phyloP scores from a whole-genome alignment of 2,797 vertebrate species.

The Cottoperca gobio region DNA sequence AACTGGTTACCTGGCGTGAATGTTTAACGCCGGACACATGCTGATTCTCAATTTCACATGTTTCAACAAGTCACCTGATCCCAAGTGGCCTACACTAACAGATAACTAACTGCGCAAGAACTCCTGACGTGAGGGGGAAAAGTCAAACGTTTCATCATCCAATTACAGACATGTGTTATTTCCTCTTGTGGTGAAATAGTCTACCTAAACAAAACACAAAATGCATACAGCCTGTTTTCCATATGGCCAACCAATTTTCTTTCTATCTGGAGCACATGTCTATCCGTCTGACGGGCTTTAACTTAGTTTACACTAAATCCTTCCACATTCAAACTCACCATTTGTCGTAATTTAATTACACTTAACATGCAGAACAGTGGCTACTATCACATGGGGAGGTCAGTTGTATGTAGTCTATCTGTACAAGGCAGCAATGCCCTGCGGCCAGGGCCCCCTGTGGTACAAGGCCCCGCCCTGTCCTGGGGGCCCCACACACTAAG shows the following conservation, averaged over 20 bases:
- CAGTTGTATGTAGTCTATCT: neutral
- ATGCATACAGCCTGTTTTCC: neutral
- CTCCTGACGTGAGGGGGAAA: slow-evolving; percentile 12
- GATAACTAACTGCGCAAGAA: slow-evolving; percentile 38
- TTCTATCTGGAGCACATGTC: neutral
- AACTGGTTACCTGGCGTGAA: slow-evolving; percentile 32
- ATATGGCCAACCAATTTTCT: neutral
- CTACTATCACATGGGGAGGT: neutral
- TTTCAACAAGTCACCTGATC: slow-evolving; percentile 72
- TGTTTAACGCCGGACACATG: slow-evolving; percentile 49
- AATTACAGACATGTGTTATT: neutral
- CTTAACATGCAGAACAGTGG: neutral
- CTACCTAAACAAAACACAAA: neutral
- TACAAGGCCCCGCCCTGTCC: neutral
- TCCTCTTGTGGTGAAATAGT: neutral
- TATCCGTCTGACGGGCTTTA: neutral
- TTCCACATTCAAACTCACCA: neutral
- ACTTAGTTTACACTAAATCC: neutral
- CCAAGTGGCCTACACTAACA: neutral
- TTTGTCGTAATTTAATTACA: neutral
- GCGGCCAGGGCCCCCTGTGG: neutral
- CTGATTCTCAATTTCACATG: slow-evolving; percentile 45
- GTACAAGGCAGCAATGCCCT: neutral
- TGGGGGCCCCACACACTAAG: neutral
- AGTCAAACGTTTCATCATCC: neutral